Conservation (phyloP, 2,888 invertebrate genomes). For the Troglohyphantes excavatus region DNA sequence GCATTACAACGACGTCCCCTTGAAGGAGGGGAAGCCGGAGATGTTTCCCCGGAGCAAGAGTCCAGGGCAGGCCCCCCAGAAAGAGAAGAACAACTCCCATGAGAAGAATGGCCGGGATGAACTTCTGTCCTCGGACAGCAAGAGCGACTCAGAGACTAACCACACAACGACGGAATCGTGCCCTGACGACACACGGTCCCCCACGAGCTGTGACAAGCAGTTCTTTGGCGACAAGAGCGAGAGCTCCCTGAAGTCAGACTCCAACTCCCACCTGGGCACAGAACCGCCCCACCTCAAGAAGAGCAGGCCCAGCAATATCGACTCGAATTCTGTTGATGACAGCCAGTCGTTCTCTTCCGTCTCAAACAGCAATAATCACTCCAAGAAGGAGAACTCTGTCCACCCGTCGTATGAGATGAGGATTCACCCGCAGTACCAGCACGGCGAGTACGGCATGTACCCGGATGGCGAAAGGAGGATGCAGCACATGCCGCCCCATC, state of each 20-base stretch:
- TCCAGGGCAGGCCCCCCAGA: conserved; percentile 29
- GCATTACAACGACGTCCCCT: conserved; percentile 60
- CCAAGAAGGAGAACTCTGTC: conserved; percentile 61
- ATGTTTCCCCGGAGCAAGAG: conserved; percentile 64
- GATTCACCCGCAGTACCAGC: conserved; percentile 36
- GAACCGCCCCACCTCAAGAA: conserved; percentile 44
- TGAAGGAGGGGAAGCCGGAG: conserved; percentile 59
- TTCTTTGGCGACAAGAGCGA: conserved; percentile 61
- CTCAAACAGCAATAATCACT: conserved; percentile 72
- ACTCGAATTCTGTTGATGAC: conserved; percentile 55
- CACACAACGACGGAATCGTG: conserved; percentile 71
- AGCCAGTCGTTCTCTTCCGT: conserved; percentile 73
- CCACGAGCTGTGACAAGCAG: conserved; percentile 69
- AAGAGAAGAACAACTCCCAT: conserved; percentile 57
- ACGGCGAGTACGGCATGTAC: conserved; percentile 67
- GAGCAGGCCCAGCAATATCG: conserved; percentile 55
- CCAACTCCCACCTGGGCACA: conserved; percentile 55
- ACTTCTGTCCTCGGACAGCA: conserved; percentile 44
- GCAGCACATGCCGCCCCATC: conserved; percentile 62
- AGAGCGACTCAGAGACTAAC: conserved; percentile 74
- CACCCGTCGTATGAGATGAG: conserved; percentile 67
- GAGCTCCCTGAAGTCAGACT: conserved; percentile 58
- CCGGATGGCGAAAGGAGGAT: conserved; percentile 59
- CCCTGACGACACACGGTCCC: conserved; percentile 70
- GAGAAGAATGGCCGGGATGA: conserved; percentile 74